Base-by-base conservation (phyloP, 2,113 vertebrate genomes). In the Menura novaehollandiae region DNA sequence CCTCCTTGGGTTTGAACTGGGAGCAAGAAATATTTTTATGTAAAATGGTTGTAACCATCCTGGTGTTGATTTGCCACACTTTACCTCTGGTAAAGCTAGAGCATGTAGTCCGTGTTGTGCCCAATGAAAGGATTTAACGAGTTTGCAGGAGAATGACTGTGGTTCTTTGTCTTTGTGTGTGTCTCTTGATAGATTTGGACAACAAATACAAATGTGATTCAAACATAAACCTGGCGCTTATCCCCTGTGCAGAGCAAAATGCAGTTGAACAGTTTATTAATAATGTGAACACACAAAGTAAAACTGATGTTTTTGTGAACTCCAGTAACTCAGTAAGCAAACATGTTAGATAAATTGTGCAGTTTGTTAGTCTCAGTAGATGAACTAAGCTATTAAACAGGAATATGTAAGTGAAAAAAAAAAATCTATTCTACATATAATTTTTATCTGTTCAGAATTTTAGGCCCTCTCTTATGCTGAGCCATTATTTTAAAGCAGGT, bases 21-120 rank as follows among this genome's bases (percentile, higher is more conserved):
- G 72, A 75, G 19, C 32, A 47, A 24, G 39, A 68, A 88, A 56
- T 53, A 37, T 30, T 59, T 93, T 56, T 37, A 26, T 39, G 10
- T 43, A n/a, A 68, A 78, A 28, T 5, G 32, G 28, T 67, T 62
- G 14, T 9, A 81, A 35, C 33, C 17, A 8, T 84, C 74, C 32
- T 77, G 0, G 3, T 27, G 9, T 26, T 43, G 44, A 11, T 83
- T 64, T 76, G 49, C 18, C 67, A 44, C 52, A 17, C 41, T 66
- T 56, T 37, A 44, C 15, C 23, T 88, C 39, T 35, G 35, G 18
- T 75, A 32, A 51, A 59, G 35, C 39, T 79, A 13, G 30, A 78
- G 35, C 15, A 9, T 52, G 3, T 39, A 24, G 33, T 56, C 58
- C 53, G 10, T 37, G 18, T 62, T 0, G 0, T 64, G 44, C 47